These are phyloP conservation scores for Lithophane ornitopus DNA, from an alignment of 2,888 invertebrate genomes.

Conservation along the genomic window DNA sequence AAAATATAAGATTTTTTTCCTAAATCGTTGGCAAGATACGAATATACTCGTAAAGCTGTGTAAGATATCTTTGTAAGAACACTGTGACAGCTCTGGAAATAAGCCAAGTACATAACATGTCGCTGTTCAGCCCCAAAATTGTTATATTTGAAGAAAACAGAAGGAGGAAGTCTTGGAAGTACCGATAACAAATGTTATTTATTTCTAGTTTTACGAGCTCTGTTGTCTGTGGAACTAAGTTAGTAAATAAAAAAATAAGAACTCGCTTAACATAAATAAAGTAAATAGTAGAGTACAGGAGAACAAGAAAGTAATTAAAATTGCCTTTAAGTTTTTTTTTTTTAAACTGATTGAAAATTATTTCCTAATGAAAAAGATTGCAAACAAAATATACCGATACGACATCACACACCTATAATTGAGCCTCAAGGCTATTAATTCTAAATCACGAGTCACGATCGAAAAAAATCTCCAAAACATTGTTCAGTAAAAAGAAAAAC, in stretches of 20 bases:
- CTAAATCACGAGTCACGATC: neutral
- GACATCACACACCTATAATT: conserved; percentile 2
- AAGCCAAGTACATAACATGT: conserved; percentile 57
- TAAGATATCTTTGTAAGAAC: conserved; percentile 55
- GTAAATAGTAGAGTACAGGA: neutral
- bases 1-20: conserved; percentile 41
- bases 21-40: conserved; percentile 56
- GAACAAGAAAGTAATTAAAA: neutral
- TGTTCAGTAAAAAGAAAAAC: neutral
- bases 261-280: neutral
- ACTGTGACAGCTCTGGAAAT: conserved; percentile 58
- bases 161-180: conserved; percentile 13
- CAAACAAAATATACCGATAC: neutral
- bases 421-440: conserved; percentile 14
- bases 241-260: neutral
- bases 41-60: conserved; percentile 42
- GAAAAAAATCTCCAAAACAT: neutral
- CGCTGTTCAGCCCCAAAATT: conserved; percentile 32
- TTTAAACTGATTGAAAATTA: neutral
- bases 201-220: neutral
- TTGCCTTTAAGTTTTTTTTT: neutral
- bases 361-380: neutral
- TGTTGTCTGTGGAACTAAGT: neutral
- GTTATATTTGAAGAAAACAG: conserved; percentile 19
- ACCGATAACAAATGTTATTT: neutral